Evolutionary conservation across 2,113 vertebrate genomes (phyloP), one percentile per base, ranked within the genome.

Genomic region (Psettodes erumei): DNA sequence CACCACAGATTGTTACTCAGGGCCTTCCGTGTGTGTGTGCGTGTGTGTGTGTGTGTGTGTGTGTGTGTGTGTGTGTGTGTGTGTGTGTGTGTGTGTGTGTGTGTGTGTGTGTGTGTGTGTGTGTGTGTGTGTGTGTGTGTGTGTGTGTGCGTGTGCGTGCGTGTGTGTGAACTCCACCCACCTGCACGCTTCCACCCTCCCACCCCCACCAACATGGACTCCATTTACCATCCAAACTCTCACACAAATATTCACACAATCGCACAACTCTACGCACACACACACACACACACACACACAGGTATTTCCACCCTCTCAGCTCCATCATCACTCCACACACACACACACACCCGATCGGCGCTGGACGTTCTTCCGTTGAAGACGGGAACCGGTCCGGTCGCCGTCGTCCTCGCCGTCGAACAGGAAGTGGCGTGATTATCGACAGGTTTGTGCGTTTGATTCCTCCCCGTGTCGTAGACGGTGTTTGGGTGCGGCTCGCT

Each of bases 1-100:
- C 90, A 88, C 85, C 89, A 88, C 92, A 92, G 89, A 93, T 91
- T 92, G 91, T 89, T 93, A 88, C 91, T 91, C 76, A 78, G 90
- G 91, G 91, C 86, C 83, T 86, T 91, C 86, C 74, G 68, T 64
- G 35, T 67, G 48, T 66, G 79, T 86, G 80, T 50, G 68, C 43
- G 38, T 71, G 33, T 68, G 43, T 47, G 27, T 37, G 35, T 37
- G n/a, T 38, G 74, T 83, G 81, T 38, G 65, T 56, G 38, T 55
- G 21, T 62, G 27, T 62, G 12, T n/a, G n/a, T 50, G 8, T 50
- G 21, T 50, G n/a, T 50, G n/a, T 50, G 47, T 50, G 47, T 25
- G 47, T 25, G 47, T 50, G 19, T 50, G 25, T 54, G 51, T 28
- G 32, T 35, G 32, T 58, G 8, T 58, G 32, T 37, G n/a, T 58